Conservation (phyloP, 1,140 invertebrate species). For the Lethrus apterus region DNA sequence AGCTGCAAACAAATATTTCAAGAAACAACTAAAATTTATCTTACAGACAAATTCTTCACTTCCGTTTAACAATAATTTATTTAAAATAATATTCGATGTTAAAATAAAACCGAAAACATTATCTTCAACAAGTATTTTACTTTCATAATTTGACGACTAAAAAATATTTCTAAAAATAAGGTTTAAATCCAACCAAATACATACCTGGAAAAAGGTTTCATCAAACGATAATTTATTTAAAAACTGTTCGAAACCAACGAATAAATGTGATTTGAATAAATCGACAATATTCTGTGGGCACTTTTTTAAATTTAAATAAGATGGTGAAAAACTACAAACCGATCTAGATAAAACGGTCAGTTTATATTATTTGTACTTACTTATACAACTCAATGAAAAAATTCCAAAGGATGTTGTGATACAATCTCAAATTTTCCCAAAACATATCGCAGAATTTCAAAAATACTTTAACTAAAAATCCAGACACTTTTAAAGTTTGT, state of each 20-base stretch:
- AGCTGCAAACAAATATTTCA: neutral
- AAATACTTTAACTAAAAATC: slow-evolving; percentile 10
- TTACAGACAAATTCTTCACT: neutral
- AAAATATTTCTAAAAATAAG: neutral
- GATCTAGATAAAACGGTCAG: neutral
- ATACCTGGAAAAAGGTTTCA: slow-evolving; percentile 1
- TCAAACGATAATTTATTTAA: neutral
- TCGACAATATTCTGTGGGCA: neutral
- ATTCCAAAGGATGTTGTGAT: slow-evolving; percentile 1
- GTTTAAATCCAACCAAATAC: neutral
- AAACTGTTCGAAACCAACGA: neutral
- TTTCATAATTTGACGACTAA: neutral
- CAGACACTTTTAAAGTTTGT: slow-evolving; percentile 13
- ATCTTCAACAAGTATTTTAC: neutral
- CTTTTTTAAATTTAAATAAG: slow-evolving; percentile 1
- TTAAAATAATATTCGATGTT: neutral
- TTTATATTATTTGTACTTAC: neutral
- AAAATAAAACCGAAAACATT: slow-evolving; percentile 1
- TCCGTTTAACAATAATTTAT: neutral
- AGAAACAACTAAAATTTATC: neutral
- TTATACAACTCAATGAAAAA: slow-evolving; percentile 10
- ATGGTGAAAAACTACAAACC: neutral
- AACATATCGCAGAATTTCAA: slow-evolving; percentile 12
- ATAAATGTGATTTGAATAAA: neutral
- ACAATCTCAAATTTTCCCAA: neutral